These are phyloP conservation scores for Burhinus oedicnemus DNA, from an alignment of 2,113 vertebrate species.

Conservation along the genomic window DNA sequence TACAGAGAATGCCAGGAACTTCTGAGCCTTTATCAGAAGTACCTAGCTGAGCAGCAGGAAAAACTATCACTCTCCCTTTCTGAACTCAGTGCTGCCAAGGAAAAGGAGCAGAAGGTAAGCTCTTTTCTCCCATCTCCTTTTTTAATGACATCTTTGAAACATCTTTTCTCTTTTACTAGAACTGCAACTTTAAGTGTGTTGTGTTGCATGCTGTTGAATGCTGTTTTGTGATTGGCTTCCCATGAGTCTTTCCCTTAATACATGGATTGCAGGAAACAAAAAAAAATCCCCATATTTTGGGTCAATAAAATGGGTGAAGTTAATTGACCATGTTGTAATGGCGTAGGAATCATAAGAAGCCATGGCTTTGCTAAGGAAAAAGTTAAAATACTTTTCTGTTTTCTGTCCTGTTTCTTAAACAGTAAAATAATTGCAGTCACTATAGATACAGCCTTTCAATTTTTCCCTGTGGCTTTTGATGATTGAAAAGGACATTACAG, in stretches of 20 bases:
- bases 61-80: constrained; percentile 87
- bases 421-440: background rate
- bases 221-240: background rate
- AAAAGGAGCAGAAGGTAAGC: constrained; percentile 82
- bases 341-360: background rate
- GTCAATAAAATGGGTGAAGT: background rate
- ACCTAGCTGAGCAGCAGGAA: constrained; percentile 91
- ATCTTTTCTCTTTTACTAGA: background rate
- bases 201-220: background rate
- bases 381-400: background rate
- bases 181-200: background rate
- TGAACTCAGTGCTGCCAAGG: constrained; percentile 77
- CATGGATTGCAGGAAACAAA: background rate
- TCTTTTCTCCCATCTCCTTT: background rate
- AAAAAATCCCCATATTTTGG: background rate
- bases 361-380: background rate
- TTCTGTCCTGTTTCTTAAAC: constrained; percentile 4
- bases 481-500: constrained; percentile 23
- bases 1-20: constrained; percentile 96
- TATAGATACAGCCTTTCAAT: background rate
- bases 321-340: background rate
- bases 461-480: constrained; percentile 17
- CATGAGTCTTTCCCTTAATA: background rate
- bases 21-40: constrained; percentile 93
- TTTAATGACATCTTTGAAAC: background rate